phyloP scores from a whole-genome alignment of 2,797 vertebrate genomes.

The Pangasius macronema region DNA sequence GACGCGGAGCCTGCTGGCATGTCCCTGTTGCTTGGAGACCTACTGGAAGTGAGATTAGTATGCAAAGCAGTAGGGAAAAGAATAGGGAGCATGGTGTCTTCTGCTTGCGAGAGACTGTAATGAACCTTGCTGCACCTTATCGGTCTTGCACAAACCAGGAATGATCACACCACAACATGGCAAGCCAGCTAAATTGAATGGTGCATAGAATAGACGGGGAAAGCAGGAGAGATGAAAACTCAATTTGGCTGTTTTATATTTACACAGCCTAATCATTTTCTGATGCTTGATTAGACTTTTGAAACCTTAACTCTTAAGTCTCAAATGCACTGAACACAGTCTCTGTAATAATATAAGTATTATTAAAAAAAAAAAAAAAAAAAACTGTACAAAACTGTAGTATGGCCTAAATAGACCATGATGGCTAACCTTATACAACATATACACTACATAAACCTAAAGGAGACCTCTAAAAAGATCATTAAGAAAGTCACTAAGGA shows the following conservation, averaged over 20 bases:
- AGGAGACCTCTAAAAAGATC: background rate
- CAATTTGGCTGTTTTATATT: background rate
- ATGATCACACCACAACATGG: slow-evolving; percentile 56
- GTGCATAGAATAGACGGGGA: slow-evolving; percentile 17
- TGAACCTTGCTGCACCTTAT: slow-evolving; percentile 66
- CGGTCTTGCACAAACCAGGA: slow-evolving; percentile 60
- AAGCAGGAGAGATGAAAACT: slow-evolving; percentile 15
- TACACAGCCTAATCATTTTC: background rate
- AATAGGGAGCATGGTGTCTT: slow-evolving; percentile 63
- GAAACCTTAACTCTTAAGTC: background rate
- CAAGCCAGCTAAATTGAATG: slow-evolving; percentile 39
- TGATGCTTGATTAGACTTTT: background rate
- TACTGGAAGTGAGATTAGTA: slow-evolving; percentile 64
- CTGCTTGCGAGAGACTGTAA: slow-evolving; percentile 65
- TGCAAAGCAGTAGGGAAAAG: slow-evolving; percentile 65
- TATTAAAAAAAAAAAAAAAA: too few species aligned
- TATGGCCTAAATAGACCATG: background rate
- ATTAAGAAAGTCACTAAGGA: background rate
- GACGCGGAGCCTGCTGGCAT: background rate
- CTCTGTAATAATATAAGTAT: too few species aligned
- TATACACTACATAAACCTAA: background rate
- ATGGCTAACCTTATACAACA: background rate
- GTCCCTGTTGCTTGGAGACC: slow-evolving; percentile 58
- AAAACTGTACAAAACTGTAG: too few species aligned
- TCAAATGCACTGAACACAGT: background rate